phyloP scores from a whole-genome alignment of 2,797 vertebrate genomes.

The Hoplostethus mediterraneus region DNA sequence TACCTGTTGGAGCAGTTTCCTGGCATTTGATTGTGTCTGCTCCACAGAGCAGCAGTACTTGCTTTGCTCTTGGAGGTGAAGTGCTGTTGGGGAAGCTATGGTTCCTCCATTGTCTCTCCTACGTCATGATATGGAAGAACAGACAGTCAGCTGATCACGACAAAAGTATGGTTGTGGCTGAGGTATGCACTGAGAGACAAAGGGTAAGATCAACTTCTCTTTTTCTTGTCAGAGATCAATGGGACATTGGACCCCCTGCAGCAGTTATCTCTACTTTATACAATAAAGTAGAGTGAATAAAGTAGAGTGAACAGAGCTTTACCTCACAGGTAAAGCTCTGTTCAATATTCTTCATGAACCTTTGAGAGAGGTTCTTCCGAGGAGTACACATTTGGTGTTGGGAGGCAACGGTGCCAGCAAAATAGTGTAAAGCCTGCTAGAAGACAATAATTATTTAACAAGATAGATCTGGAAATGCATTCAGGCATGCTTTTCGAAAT shows the following conservation, averaged over 20 bases:
- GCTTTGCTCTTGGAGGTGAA: background rate
- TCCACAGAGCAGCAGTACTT: conserved; percentile 35
- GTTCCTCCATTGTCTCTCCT: background rate
- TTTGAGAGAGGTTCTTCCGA: background rate
- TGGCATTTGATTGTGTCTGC: conserved; percentile 64
- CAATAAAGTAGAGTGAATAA: too few relatives aligned
- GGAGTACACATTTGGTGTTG: background rate
- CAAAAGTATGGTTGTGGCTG: background rate
- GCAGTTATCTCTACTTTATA: background rate
- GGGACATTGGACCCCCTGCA: conserved; percentile 1
- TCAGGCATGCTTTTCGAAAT: too few relatives aligned
- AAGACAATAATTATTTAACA: too few relatives aligned
- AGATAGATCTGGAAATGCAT: too few relatives aligned
- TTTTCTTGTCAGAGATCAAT: conserved; percentile 6
- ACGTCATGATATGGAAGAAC: background rate
- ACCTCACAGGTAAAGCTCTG: background rate
- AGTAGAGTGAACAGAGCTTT: too few relatives aligned
- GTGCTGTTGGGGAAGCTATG: background rate
- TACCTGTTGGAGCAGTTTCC: conserved; percentile 82
- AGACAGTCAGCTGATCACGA: background rate
- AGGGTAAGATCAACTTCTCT: background rate
- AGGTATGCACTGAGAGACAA: background rate
- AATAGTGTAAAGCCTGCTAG: too few relatives aligned
- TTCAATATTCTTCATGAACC: background rate
- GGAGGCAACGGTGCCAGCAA: too few relatives aligned